Evolutionary conservation across 1,140 invertebrate genomes (phyloP).

Genomic region (Heliconius hewitsoni): DNA sequence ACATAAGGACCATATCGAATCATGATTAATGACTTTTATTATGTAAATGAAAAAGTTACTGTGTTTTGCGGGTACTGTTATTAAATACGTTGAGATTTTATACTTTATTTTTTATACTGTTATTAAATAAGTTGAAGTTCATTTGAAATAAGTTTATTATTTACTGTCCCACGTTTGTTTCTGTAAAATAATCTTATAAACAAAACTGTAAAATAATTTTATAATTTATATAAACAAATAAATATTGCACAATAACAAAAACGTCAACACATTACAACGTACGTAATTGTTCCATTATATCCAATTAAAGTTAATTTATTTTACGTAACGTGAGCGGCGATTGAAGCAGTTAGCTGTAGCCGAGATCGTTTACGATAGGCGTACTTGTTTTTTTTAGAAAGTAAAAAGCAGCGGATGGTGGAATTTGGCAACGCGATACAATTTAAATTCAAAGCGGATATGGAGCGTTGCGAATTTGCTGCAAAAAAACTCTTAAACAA

Average conservation of each 20-base stretch:
- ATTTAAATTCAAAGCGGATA: conserved; percentile 15
- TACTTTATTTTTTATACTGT: neutral
- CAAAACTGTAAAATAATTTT: neutral
- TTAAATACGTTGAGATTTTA: neutral
- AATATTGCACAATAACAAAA: neutral
- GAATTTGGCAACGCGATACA: conserved; percentile 25
- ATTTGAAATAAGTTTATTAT: neutral
- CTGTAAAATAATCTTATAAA: no score
- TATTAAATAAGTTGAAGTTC: neutral
- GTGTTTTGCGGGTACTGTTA: neutral
- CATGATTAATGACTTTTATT: neutral
- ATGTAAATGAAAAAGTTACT: neutral
- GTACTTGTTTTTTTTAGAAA: conserved; percentile 36
- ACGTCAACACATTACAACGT: neutral
- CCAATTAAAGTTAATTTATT: neutral
- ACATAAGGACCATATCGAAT: neutral
- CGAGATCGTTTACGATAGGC: conserved; percentile 23
- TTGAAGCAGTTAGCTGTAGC: neutral
- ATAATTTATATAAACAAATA: conserved; percentile 1
- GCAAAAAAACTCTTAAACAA: neutral
- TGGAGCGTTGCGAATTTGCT: neutral
- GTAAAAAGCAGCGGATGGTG: conserved; percentile 25
- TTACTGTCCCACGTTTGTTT: neutral
- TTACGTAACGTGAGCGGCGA: conserved; percentile 14
- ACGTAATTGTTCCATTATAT: neutral